Evolutionary conservation across 2,797 vertebrate genomes (phyloP), one percentile per base, ranked within the genome.

Genomic region (Caiman crocodilus): DNA sequence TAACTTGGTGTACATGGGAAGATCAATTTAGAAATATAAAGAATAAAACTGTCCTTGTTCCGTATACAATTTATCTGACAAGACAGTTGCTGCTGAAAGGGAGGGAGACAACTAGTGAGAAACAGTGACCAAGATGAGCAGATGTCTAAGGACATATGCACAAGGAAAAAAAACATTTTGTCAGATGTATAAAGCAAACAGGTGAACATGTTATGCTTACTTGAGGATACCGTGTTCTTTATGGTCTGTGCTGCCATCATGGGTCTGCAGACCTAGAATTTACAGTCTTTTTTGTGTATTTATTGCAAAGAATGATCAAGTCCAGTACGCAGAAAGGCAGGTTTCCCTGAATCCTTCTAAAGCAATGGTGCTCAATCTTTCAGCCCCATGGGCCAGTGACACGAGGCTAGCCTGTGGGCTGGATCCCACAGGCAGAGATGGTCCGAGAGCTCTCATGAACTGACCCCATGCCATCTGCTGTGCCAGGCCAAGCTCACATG

Each of bases 161-260:
- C 84, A 85, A 95, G 82, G 76, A 94, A 85, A 94, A 94, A 95
- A 90, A 89, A 86, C 82, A 89, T 94, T 95, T 94, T 76, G 84
- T 42, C 35, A 71, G 15, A 35, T 20, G 35, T 23, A 21, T 35
- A 6, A 5, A 71, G 23, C 23, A 32, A 71, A 71, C 32, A 71
- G 42, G 42, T 71, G 69, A 71, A 21, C 21, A 71, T 21, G 21
- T 42, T 42, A 23, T 42, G 21, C 32, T 21, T 71, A 42, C 8
- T 42, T 35, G 32, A 71, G 14, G 35, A 42, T 71, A 35, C 6
- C 25, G 21, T 71, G 35, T 71, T 42, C 32, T 32, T 69, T 69
- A 21, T 32, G 6, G 16, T 35, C 30, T 32, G 13, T 69, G 20
- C 18, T 32, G 20, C 32, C 12, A 14, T 32, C 67, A 14, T 69